Base-by-base conservation (phyloP, 2,888 invertebrate species). In the Pteria penguin region DNA sequence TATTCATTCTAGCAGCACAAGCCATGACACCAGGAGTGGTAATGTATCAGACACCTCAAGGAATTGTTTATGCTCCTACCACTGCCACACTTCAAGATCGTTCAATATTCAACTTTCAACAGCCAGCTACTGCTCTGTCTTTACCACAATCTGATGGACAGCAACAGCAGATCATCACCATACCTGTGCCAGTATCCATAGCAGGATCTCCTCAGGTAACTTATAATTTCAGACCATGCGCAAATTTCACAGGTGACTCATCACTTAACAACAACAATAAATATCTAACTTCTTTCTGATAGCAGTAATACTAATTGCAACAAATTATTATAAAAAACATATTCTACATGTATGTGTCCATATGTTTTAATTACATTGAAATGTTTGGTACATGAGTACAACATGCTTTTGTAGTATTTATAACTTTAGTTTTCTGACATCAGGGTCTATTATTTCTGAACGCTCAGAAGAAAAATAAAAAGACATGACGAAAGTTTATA, bases 31-130 rank as follows among this genome's bases (percentile, higher is more conserved):
- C 88, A 1, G 85, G 88, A 65, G 87, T 91, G 18, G 88, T 92
- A 55, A 91, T 92, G 90, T 92, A 92, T 78, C 92, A 92, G 72
- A 91, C 92, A 1, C 88, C 91, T 5, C 92, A 92, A 82, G 92
- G 92, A 2, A 85, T 92, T 31, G 91, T 92, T 58, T 92, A 92
- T 82, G 92, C 92, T 55, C 87, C 91, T 2, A 89, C 91, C n/a
- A 87, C 90, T n/a, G 82, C 83, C 2, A 65, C 85, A 2, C 72
- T 85, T 5, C 82, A 85, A 31, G 87, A 87, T 67, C 87, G 91
- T 33, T 88, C 89, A 67, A 89, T 92, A 22, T 88, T 92, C 69
- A 92, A 92, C 83, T 87, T 92, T 73, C 91, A 89, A 66, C 91
- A 91, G 75, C 84, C 87, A 31, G 82, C 88, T 18, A 80, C 85